These are phyloP conservation scores for Drosophila athabasca DNA, from an alignment of 1,140 invertebrate species.

Conservation along the genomic window DNA sequence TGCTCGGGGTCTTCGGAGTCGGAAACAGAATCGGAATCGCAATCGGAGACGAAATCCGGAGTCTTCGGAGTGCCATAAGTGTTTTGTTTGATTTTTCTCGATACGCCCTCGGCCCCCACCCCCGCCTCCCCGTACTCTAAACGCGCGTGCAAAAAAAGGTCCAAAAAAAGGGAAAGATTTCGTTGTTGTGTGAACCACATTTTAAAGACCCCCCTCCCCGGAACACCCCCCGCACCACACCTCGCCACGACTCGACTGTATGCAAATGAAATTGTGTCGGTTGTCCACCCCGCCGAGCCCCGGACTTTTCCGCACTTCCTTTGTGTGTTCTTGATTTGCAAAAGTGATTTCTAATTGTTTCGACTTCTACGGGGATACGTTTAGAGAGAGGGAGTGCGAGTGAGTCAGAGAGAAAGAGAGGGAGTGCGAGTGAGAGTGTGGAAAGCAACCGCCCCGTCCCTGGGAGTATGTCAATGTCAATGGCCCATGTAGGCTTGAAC, in stretches of 20 bases:
- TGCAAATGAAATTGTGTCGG: conserved; percentile 75
- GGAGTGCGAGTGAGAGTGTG: not conserved
- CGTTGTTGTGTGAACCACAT: conserved; percentile 24
- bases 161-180: conserved; percentile 37
- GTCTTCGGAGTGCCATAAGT: conserved; percentile 26
- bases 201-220: conserved; percentile 28
- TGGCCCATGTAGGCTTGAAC: conserved; percentile 50
- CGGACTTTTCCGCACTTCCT: not conserved
- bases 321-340: conserved; percentile 65
- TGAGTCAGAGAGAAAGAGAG: not conserved
- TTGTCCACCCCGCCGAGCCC: conserved; percentile 39
- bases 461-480: conserved; percentile 69
- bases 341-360: conserved; percentile 75
- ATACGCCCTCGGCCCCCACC: conserved; percentile 8
- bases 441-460: not conserved
- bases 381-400: not conserved
- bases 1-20: too few species aligned
- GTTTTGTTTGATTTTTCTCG: conserved; percentile 34
- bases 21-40: too few species aligned
- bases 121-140: not conserved
- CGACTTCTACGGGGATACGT: conserved; percentile 17
- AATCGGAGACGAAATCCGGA: too few species aligned
- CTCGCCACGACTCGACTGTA: conserved; percentile 4
- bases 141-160: conserved; percentile 41
- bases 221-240: too few species aligned